Base-by-base conservation (phyloP, 2,888 invertebrate species). In the Leptinotarsa haldemani region DNA sequence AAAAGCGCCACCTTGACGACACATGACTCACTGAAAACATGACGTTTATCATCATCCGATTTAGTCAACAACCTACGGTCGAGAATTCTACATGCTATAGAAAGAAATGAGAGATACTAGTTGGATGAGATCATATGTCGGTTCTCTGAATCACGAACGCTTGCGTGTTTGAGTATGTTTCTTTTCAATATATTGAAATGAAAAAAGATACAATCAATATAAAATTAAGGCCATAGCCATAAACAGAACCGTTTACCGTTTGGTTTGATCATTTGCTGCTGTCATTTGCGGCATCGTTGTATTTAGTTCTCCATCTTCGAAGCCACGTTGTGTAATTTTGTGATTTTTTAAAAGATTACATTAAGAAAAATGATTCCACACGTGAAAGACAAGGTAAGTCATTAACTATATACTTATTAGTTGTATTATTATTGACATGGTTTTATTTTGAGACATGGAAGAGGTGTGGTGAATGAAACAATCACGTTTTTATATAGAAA, bases 361-460 rank as follows among this genome's bases (percentile, higher is more conserved):
- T 25, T 5, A 61, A 47, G 56, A 71, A 83, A 81, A 80, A 85
- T 85, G 85, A 86, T 90, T 76, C 89, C 90, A 85, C 90, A 90
- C 88, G 89, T 91, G 85, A 90, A 89, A 82, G 90, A 90, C 83
- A 83, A 85, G 78, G 85, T 85, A 77, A 75, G 81, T 80, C 15
- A 15, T 46, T 15, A 53, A 53, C 18, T 40, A 2, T 30, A 61
- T 20, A 18, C 22, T 56, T 20, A 20, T 56, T 12, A 40, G 9
- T 56, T 56, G 12, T 15, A 61, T 30, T 61, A 30, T 61, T 15
- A 61, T n/a, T 3, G 40, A 61, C 16, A 15, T 9, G 12, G 22
- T n/a, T 9, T 40, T n/a, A 30, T n/a, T 61, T 56, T 40, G 61
- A n/a, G n/a, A 40, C 1, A n/a, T 61, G 16, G n/a, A n/a, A 30